Percentiles rank a stretch among this genome's conserved stretches.
phyloP scores from a whole-genome alignment of 2,888 invertebrate genomes.

The Apotomis turbidana region DNA sequence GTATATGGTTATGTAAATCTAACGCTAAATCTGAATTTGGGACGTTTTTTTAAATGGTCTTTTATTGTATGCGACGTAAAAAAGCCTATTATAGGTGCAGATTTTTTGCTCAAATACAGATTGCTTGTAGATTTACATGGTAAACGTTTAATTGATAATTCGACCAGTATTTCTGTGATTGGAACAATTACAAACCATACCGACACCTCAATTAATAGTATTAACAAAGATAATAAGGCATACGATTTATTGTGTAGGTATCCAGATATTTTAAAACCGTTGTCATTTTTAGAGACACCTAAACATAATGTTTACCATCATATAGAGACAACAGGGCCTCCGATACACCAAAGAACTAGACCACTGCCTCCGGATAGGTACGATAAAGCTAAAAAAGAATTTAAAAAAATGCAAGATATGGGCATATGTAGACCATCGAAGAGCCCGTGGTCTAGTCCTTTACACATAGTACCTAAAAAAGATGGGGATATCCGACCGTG shows the following conservation, averaged over 20 bases:
- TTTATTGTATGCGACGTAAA: constrained; percentile 40
- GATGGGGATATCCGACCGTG: constrained; percentile 48
- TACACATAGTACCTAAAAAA: constrained; percentile 49
- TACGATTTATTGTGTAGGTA: constrained; percentile 38
- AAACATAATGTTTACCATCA: constrained; percentile 44
- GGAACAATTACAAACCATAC: too few species aligned
- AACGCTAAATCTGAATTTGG: constrained; percentile 36
- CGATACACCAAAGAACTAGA: constrained; percentile 48
- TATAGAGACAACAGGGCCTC: constrained; percentile 53
- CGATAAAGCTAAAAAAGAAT: constrained; percentile 49
- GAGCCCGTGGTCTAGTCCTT: constrained; percentile 58
- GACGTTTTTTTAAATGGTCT: constrained; percentile 29
- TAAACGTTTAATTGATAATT: not conserved
- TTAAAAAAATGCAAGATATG: constrained; percentile 49
- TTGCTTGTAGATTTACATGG: constrained; percentile 36
- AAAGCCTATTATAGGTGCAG: constrained; percentile 43
- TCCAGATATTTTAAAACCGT: constrained; percentile 41
- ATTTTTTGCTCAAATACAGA: constrained; percentile 37
- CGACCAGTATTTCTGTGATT: not conserved
- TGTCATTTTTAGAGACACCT: constrained; percentile 36
- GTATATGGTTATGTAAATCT: constrained; percentile 40
- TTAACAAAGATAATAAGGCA: constrained; percentile 23
- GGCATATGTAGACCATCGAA: constrained; percentile 60
- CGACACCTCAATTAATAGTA: not conserved
- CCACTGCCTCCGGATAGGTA: constrained; percentile 52